Conservation (phyloP, 2,888 invertebrate species). For the Perizoma affinitatum region DNA sequence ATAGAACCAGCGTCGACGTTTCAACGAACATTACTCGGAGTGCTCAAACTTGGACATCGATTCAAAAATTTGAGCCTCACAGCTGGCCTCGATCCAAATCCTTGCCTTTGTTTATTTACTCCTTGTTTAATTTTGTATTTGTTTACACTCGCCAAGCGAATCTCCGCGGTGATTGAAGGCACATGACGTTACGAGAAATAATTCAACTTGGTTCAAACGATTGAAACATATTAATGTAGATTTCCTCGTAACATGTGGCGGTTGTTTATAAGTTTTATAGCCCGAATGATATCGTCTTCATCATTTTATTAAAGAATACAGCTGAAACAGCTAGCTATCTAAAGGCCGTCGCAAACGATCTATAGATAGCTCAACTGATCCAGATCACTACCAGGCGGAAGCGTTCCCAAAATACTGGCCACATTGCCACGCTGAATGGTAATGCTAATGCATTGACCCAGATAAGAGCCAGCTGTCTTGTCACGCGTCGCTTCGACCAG, state of each 20-base stretch:
- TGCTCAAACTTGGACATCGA: constrained; percentile 5
- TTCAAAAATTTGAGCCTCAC: constrained; percentile 33
- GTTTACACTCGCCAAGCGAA: constrained; percentile 37
- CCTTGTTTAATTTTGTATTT: constrained; percentile 41
- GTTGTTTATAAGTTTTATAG: constrained; percentile 7
- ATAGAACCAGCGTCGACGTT: neutral
- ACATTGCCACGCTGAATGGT: too few relatives aligned
- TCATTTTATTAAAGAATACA: too few relatives aligned
- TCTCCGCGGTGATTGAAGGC: constrained; percentile 34
- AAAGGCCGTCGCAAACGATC: too few relatives aligned
- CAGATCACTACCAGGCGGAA: too few relatives aligned
- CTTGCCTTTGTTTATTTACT: constrained; percentile 20
- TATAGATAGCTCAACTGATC: too few relatives aligned
- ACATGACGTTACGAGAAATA: constrained; percentile 31
- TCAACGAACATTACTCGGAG: too few relatives aligned
- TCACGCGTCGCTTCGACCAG: too few relatives aligned
- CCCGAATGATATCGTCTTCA: constrained; percentile 12
- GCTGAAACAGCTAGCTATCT: too few relatives aligned
- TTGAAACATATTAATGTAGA: constrained; percentile 14
- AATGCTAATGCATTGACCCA: too few relatives aligned
- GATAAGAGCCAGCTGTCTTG: too few relatives aligned
- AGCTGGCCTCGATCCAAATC: constrained; percentile 47
- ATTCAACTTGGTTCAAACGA: constrained; percentile 21
- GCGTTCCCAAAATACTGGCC: too few relatives aligned
- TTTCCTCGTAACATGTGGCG: constrained; percentile 4